Conservation (phyloP, 2,113 vertebrate species). For the Rhea pennata region DNA sequence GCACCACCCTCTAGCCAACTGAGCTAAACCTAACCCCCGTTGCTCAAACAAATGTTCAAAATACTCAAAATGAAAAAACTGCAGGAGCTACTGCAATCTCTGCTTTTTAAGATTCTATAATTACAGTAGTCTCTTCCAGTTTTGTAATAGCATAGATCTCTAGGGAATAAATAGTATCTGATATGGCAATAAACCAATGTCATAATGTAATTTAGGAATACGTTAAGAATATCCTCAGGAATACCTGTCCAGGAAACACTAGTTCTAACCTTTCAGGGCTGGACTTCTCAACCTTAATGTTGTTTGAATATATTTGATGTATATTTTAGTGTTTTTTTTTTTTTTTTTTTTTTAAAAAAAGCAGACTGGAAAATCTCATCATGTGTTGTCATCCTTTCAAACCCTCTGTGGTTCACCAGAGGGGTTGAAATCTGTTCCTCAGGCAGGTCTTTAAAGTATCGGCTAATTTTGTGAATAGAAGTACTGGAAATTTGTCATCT, state of each 20-base stretch:
- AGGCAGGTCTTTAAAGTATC: not conserved
- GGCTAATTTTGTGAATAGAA: not conserved
- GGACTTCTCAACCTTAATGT: not conserved
- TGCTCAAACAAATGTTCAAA: not conserved
- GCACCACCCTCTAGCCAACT: too few species aligned
- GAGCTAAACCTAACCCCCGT: too few species aligned
- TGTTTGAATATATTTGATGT: not conserved
- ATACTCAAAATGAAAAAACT: not conserved
- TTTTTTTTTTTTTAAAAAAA: not conserved
- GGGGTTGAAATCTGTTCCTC: not conserved
- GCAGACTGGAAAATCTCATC: not conserved
- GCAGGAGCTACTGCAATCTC: not conserved
- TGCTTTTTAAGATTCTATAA: not conserved
- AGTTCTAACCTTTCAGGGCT: not conserved
- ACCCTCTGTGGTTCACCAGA: not conserved
- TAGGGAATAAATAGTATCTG: not conserved
- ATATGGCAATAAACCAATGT: not conserved
- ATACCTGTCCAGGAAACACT: not conserved
- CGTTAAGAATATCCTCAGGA: not conserved
- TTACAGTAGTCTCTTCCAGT: not conserved
- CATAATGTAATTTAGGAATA: not conserved
- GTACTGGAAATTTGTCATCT: not conserved
- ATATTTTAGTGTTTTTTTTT: not conserved
- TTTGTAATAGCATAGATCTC: not conserved
- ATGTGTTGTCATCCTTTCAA: not conserved